Base-by-base conservation (phyloP, 2,888 invertebrate genomes). In the Herminia tarsipennalis region DNA sequence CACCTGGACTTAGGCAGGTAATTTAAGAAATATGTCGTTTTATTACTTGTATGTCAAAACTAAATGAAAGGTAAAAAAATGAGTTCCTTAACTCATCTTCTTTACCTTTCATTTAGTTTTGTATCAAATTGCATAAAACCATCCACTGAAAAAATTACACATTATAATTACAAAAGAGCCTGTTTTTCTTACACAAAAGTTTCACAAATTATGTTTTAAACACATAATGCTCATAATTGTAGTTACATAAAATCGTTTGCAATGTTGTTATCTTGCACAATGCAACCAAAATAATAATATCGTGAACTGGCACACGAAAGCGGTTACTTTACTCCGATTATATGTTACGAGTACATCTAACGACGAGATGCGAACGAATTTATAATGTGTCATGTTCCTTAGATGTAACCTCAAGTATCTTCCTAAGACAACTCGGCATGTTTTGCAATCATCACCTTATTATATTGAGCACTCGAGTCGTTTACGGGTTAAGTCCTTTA, bases 201-300 rank as follows among this genome's bases (percentile, higher is more conserved):
- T 45, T 49, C 42, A 37, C 36, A 47, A 44, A 49, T 45, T 42
- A 40, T 27, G 20, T 55, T 52, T 46, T 48, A 52, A 58, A 56
- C 28, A 56, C 41, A 58, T 53, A 50, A 53, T 43, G 32, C 24
- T 10, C 13, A n/a, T 57, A 56, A 53, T 59, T 41, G 28, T 42
- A 24, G 14, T 56, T 65, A 56, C 53, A 40, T 51, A 44, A 49
- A 56, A 9, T 8, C 16, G 33, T 24, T 39, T 33, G 56, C 28
- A 65, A 52, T 47, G 14, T 54, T 52, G 43, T 49, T 9, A 29
- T 12, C 29, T 61, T 62, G 48, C 56, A 52, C 48, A 65, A 63
- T 52, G 40, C 32, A 47, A 45, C 27, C 32, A 42, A 53, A 50
- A 55, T 34, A 21, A 34, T 38, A 24, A 39, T 38, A 49, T 44